phyloP scores from a whole-genome alignment of 2,888 invertebrate genomes.

The Eupithecia subumbrata region DNA sequence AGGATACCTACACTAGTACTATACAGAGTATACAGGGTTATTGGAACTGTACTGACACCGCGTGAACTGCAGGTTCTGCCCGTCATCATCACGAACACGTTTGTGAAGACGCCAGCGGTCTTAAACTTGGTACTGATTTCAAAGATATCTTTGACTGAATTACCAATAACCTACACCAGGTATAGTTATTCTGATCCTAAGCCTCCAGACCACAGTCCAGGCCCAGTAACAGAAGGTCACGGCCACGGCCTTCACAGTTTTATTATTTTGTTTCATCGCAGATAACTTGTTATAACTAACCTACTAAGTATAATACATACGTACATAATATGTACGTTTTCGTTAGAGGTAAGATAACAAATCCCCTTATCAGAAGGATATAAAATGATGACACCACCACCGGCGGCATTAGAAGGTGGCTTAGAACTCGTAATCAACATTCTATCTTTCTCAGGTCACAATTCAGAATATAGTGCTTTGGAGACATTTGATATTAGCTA shows the following conservation, averaged over 20 bases:
- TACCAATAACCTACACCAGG: too few relatives aligned
- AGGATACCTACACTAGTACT: too few relatives aligned
- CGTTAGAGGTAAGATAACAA: background rate
- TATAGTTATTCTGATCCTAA: too few relatives aligned
- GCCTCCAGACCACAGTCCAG: too few relatives aligned
- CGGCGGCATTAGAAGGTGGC: background rate
- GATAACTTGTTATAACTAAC: background rate
- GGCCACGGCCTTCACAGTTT: background rate
- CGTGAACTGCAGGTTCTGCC: too few relatives aligned
- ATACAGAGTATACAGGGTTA: too few relatives aligned
- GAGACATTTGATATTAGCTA: background rate
- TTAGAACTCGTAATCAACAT: constrained; percentile 4
- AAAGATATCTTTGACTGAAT: too few relatives aligned
- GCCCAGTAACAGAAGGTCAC: background rate
- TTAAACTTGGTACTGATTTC: too few relatives aligned
- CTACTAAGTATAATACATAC: background rate
- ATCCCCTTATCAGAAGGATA: constrained; percentile 4
- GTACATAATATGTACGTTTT: background rate
- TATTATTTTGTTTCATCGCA: too few relatives aligned
- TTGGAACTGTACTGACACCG: too few relatives aligned
- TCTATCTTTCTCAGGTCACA: background rate
- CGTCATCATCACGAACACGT: too few relatives aligned
- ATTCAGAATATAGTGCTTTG: background rate
- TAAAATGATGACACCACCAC: background rate
- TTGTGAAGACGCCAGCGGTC: too few relatives aligned